phyloP scores from a whole-genome alignment of 2,797 vertebrate genomes.

The Thaleichthys pacificus region DNA sequence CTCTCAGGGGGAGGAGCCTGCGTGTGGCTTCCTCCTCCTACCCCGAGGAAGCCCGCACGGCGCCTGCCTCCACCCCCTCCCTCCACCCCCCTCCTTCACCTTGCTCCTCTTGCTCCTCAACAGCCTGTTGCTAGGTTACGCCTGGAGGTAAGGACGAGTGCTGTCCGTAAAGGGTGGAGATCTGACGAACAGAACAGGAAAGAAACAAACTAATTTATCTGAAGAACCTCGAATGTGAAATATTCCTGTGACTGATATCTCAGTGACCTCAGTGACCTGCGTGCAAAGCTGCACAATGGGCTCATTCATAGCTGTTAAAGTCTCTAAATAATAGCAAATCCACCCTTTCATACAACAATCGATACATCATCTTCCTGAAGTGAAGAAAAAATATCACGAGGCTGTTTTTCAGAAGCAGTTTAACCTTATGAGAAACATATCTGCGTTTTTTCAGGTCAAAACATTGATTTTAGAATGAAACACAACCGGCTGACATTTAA shows the following conservation, averaged over 20 bases:
- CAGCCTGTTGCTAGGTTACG: conserved; percentile 57
- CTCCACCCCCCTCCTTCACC: conserved; percentile 32
- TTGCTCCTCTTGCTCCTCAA: conserved; percentile 48
- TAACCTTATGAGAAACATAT: too few relatives aligned
- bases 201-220: conserved; percentile 28
- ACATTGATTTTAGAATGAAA: background rate
- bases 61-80: conserved; percentile 29
- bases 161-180: conserved; percentile 49
- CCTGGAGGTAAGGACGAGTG: conserved; percentile 49
- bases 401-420: too few relatives aligned
- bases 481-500: background rate
- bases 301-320: too few relatives aligned
- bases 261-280: background rate
- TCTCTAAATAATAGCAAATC: background rate
- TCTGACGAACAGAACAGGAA: conserved; percentile 42
- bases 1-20: too few relatives aligned
- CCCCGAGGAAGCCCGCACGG: conserved; percentile 28
- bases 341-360: background rate
- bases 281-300: background rate
- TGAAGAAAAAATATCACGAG: too few relatives aligned
- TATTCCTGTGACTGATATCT: background rate
- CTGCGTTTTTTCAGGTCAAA: background rate
- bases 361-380: background rate
- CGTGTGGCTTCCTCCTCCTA: conserved; percentile 29
- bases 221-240: conserved; percentile 34